Conservation (phyloP, 2,113 vertebrate genomes). For the Percopsis transmontana region DNA sequence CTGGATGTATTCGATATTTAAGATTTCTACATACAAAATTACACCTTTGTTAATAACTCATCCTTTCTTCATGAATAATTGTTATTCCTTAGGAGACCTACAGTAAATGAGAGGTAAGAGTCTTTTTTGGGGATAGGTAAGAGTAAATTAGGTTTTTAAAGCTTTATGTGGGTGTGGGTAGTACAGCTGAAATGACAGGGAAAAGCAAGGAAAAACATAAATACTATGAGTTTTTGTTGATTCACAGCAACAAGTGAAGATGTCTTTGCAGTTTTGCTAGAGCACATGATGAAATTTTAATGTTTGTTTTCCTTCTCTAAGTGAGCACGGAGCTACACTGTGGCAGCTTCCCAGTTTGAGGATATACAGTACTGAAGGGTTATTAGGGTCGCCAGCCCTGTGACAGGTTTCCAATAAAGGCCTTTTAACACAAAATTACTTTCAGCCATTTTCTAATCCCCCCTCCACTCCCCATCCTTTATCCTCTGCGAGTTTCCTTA, state of each 20-base stretch:
- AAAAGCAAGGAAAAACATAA: conserved; percentile 2
- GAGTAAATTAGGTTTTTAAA: too few species aligned
- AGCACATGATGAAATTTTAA: conserved; percentile 54
- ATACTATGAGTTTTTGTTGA: conserved; percentile 41
- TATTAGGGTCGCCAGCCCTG: conserved; percentile 19
- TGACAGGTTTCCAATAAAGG: conserved; percentile 27
- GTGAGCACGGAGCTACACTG: conserved; percentile 7
- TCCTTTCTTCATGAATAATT: too few species aligned
- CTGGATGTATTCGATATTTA: too few species aligned
- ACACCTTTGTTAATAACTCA: too few species aligned
- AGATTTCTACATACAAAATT: too few species aligned
- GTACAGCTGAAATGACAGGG: conserved; percentile 11
- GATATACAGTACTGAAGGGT: not conserved
- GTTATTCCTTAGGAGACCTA: too few species aligned
- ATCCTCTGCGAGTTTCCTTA: not conserved
- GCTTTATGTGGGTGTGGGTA: conserved; percentile 27
- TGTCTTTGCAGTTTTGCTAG: conserved; percentile 50
- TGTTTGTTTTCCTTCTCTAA: conserved; percentile 30
- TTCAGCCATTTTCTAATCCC: not conserved
- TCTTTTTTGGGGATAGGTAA: too few species aligned
- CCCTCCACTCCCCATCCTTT: not conserved
- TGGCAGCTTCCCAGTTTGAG: not conserved
- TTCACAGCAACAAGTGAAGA: conserved; percentile 43
- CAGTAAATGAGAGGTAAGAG: too few species aligned
- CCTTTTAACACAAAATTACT: conserved; percentile 31